Evolutionary conservation across 1,140 invertebrate genomes (phyloP).

Genomic region (Galendromus occidentalis): DNA sequence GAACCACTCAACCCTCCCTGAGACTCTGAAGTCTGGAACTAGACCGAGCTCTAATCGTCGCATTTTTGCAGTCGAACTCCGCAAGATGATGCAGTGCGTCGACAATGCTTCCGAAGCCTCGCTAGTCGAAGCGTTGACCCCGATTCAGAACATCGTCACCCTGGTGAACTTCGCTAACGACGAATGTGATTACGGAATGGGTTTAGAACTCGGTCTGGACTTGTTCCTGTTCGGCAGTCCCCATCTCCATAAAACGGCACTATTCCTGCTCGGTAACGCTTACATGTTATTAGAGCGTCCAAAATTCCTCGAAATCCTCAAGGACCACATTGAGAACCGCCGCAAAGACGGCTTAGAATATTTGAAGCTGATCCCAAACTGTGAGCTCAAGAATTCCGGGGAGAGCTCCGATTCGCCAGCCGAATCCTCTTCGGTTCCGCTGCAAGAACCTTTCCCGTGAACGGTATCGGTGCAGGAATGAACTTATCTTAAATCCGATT

Average conservation of each 20-base stretch:
- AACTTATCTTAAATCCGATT: too few species aligned
- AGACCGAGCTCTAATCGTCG: slow-evolving; percentile 19
- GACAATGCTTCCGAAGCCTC: slow-evolving; percentile 37
- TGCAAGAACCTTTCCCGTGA: too few species aligned
- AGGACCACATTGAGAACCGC: slow-evolving; percentile 21
- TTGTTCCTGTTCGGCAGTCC: slow-evolving; percentile 52
- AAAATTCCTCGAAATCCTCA: slow-evolving; percentile 49
- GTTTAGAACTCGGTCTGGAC: slow-evolving; percentile 64
- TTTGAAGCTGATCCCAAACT: neutral
- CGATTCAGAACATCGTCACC: slow-evolving; percentile 53
- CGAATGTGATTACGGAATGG: slow-evolving; percentile 81
- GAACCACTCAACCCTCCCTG: too few species aligned
- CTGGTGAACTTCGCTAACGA: slow-evolving; percentile 68
- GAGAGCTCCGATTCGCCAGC: too few species aligned
- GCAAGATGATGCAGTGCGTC: slow-evolving; percentile 47
- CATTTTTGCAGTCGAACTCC: slow-evolving; percentile 41
- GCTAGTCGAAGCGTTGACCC: slow-evolving; percentile 35
- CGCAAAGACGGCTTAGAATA: neutral
- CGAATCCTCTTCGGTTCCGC: too few species aligned
- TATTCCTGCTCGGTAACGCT: slow-evolving; percentile 45
- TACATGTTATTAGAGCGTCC: slow-evolving; percentile 52
- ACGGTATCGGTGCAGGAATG: too few species aligned
- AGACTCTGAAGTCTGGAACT: too few species aligned
- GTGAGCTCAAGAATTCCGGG: too few species aligned
- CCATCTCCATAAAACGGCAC: slow-evolving; percentile 41